Conservation (phyloP, 2,113 vertebrate species). For the Nematolebias whitei region DNA sequence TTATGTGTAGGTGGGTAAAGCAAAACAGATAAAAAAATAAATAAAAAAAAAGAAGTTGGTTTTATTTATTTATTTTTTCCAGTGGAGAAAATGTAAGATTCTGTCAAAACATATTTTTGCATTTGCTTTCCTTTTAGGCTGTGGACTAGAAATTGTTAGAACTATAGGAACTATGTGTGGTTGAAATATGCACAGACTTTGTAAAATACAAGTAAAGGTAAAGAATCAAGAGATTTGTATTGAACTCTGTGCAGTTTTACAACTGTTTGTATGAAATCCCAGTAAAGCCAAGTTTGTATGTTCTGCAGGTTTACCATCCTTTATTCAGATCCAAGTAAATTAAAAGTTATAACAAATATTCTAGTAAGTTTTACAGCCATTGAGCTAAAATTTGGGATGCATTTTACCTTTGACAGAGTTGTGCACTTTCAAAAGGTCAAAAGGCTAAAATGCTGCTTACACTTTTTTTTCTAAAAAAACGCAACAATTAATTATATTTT, state of each 20-base stretch:
- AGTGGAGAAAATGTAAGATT: constrained; percentile 5
- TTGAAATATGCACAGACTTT: not conserved
- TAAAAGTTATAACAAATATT: too few species aligned
- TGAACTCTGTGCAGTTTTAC: not conserved
- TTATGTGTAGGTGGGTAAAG: constrained; percentile 44
- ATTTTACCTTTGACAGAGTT: not conserved
- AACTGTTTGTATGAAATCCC: not conserved
- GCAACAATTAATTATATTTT: not conserved
- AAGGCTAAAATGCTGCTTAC: not conserved
- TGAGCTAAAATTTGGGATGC: too few species aligned
- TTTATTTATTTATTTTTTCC: not conserved
- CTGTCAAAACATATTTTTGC: constrained; percentile 11
- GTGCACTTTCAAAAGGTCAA: not conserved
- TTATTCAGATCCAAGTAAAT: too few species aligned
- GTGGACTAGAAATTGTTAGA: not conserved
- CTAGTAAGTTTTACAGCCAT: too few species aligned
- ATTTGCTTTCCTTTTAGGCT: not conserved
- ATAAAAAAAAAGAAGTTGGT: not conserved
- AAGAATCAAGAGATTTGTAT: not conserved
- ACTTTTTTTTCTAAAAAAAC: not conserved
- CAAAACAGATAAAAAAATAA: constrained; percentile 18
- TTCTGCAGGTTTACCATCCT: too few species aligned
- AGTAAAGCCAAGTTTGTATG: too few species aligned
- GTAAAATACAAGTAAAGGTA: too few species aligned
- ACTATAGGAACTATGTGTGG: not conserved